Evolutionary conservation across 2,888 invertebrate genomes (phyloP), one percentile per base, ranked within the genome.

Genomic region (Pycnomerus fuliginosus): DNA sequence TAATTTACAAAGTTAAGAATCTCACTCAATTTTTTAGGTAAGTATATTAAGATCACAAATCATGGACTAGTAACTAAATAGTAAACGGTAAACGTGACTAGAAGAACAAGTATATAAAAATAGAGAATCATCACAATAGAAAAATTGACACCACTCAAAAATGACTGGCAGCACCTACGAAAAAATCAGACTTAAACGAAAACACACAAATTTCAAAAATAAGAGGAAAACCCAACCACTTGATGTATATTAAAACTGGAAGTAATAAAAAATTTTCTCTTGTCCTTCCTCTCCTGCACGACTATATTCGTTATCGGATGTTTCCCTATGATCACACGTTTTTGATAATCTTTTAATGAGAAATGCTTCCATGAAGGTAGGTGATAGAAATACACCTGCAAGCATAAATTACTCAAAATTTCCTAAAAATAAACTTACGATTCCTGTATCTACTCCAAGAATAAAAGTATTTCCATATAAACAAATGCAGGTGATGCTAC

Each of bases 381-480:
- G 38, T 67, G 64, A 33, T 72, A 72, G 41, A 70, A 66, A 48
- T 71, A 72, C 2, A 71, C 61, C 70, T 70, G 40, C 31, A 55
- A 58, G 41, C 20, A 20, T 7, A 20, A 20, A 30, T 2, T 13
- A 28, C 8, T 25, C 1, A 12, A 2, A 14, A 2, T 22, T 3
- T 1, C 16, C 22, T 25, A 12, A 10, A 25, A 25, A 8, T 27
- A 14, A 41, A 64, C 68, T 62, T 59, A 71, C 70, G 44, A 54
- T 60, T 46, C 72, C 72, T 20, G 58, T 56, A 53, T 67, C 67
- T 15, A 67, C 64, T 22, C 70, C 72, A 14, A 72, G 47, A 12
- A 71, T 55, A 36, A 72, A 60, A 7, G 69, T 71, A 43, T 70
- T 71, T 11, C 71, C 71, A 56, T 71, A 71, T 2, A 71, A 47